Evolutionary conservation across 2,797 vertebrate species (phyloP).

Genomic region (Syngnathus rostellatus): DNA sequence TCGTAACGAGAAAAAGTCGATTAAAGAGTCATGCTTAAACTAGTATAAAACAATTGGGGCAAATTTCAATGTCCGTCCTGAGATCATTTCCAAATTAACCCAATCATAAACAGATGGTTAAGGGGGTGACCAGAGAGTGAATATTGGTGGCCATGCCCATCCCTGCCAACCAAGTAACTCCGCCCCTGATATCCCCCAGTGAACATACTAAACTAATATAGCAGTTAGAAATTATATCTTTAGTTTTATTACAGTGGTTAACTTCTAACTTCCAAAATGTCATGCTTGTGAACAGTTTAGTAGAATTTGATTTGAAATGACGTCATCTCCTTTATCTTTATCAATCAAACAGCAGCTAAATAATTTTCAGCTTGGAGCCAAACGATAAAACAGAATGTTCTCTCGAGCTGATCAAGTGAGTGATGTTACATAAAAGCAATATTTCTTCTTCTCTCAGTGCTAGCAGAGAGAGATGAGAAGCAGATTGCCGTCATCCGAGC

Average conservation of each 20-base stretch:
- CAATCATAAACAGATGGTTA: too few species aligned
- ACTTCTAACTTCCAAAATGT: neutral
- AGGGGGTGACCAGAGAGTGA: too few species aligned
- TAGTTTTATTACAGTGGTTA: neutral
- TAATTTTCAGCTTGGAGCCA: neutral
- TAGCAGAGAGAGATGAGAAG: slow-evolving; percentile 40
- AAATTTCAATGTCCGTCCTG: too few species aligned
- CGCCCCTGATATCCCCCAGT: neutral
- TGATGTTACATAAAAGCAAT: slow-evolving; percentile 48
- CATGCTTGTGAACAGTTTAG: neutral
- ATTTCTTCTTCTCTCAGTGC: slow-evolving; percentile 51
- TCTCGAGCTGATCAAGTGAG: slow-evolving; percentile 33
- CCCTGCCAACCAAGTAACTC: too few species aligned
- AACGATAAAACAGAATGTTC: slow-evolving; percentile 21
- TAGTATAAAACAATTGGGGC: too few species aligned
- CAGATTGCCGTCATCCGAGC: slow-evolving; percentile 46
- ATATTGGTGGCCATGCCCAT: too few species aligned
- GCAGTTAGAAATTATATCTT: neutral
- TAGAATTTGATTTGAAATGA: neutral
- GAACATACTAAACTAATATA: neutral
- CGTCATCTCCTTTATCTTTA: neutral
- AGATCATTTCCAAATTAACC: too few species aligned
- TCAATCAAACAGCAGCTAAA: neutral
- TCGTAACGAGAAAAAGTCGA: too few species aligned
- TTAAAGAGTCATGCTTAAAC: too few species aligned